Evolutionary conservation across 1,140 invertebrate species (phyloP), one percentile per base, ranked within the genome.

Genomic region (Oncopodura yosiiana): DNA sequence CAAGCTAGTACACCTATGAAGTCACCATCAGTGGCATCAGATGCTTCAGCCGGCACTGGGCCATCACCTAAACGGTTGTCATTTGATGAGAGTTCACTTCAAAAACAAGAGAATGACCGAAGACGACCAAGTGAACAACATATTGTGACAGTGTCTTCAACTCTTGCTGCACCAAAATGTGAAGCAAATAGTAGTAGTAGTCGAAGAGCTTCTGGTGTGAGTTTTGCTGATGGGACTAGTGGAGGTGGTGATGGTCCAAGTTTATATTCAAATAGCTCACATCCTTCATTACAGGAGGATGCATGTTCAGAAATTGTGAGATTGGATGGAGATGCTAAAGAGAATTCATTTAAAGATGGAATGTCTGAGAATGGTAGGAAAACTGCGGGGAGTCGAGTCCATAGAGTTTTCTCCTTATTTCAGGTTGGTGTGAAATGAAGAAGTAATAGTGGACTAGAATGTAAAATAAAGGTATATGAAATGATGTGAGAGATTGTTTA

Each of bases 271-370:
- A 60, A 45, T 14, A 63, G 55, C 30, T 60, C 62, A 4, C 57
- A 63, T 38, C 49, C 50, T 24, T 65, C 64, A 1, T 49, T 66
- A 3, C 61, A 60, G 34, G 66, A 67, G 46, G 66, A 67, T 48
- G 23, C 45, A 6, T 67, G 62, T 24, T 67, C 66, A 12, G 66
- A 67, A 58, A 66, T 67, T 39, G 48, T 63, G 4, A 38, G 58
- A 19, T 11, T 65, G 8, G 65, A 66, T 11, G 56, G 45, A 16
- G 46, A 23, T 32, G 12, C 50, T 34, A 16, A 30, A 39, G 8
- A 27, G 48, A 2, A 32, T 48, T 16, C 57, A 45, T 19, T 4
- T 30, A 19, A 11, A 5, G 21, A 14, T 37, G 45, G 26, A 21
- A 29, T 52, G 51, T 32, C 39, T 37, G 36, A 37, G 36, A 29